Evolutionary conservation across 2,797 vertebrate species (phyloP).

Genomic region (Apodemus agrarius): DNA sequence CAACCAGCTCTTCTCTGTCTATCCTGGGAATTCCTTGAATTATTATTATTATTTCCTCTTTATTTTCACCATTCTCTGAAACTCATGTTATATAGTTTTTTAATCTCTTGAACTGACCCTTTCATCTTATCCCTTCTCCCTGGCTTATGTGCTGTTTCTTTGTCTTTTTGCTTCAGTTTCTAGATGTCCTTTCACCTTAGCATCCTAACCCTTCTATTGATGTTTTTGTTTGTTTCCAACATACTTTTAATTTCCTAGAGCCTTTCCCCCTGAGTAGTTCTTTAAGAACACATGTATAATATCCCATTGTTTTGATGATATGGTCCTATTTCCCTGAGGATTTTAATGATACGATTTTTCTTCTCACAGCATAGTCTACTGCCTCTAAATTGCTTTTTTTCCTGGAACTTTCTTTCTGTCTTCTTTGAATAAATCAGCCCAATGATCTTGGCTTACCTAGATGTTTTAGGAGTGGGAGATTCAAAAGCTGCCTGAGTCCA

Average conservation of each 20-base stretch:
- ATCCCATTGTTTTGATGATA: background rate
- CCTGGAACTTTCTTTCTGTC: constrained; percentile 6
- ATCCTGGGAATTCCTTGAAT: background rate
- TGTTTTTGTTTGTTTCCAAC: background rate
- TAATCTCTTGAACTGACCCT: background rate
- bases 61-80: background rate
- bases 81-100: background rate
- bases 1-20: background rate
- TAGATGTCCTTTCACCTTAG: background rate
- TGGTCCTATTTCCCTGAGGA: background rate
- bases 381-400: background rate
- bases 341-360: background rate
- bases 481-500: background rate
- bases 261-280: background rate
- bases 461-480: background rate
- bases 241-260: constrained; percentile 38
- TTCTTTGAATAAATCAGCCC: constrained; percentile 3
- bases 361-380: background rate
- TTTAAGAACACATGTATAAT: background rate
- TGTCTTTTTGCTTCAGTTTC: background rate
- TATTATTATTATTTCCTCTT: background rate
- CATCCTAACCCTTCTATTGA: background rate
- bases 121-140: fast-evolving
- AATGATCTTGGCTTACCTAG: background rate
- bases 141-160: background rate